Conservation (phyloP, 2,888 invertebrate species). For the Stenurella melanura region DNA sequence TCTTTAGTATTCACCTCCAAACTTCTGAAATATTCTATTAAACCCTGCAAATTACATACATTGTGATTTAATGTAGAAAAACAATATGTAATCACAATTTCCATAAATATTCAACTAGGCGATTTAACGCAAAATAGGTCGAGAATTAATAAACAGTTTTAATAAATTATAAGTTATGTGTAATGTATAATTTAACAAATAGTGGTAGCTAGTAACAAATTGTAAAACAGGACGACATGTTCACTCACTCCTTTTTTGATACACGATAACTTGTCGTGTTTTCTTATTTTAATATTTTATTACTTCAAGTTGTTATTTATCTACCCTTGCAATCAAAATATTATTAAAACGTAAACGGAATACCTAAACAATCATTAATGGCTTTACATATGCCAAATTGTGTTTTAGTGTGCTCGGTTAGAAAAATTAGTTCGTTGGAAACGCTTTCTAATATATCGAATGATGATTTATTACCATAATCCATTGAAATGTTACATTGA, state of each 20-base stretch:
- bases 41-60: too few relatives aligned
- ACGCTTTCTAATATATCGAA: background rate
- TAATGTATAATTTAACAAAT: constrained; percentile 41
- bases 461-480: constrained; percentile 20
- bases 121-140: background rate
- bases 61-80: background rate
- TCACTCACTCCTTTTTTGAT: constrained; percentile 37
- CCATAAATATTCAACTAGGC: background rate
- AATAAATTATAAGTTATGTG: constrained; percentile 5
- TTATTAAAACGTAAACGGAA: constrained; percentile 38
- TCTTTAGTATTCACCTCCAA: too few relatives aligned
- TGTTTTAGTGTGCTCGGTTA: background rate
- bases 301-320: constrained; percentile 43
- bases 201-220: constrained; percentile 41
- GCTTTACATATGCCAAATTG: constrained; percentile 25
- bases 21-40: too few relatives aligned
- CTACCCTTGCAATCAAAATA: constrained; percentile 43
- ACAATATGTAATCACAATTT: constrained; percentile 2
- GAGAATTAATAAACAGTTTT: constrained; percentile 7
- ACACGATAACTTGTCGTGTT: constrained; percentile 50
- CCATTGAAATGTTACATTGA: too few relatives aligned
- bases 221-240: constrained; percentile 41
- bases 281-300: constrained; percentile 51
- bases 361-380: constrained; percentile 45
- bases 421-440: constrained; percentile 14